A percentile compares a stretch with the other conserved stretches of the same genome.
phyloP scores from a whole-genome alignment of 2,113 vertebrate species.

The Apodemus sylvaticus region DNA sequence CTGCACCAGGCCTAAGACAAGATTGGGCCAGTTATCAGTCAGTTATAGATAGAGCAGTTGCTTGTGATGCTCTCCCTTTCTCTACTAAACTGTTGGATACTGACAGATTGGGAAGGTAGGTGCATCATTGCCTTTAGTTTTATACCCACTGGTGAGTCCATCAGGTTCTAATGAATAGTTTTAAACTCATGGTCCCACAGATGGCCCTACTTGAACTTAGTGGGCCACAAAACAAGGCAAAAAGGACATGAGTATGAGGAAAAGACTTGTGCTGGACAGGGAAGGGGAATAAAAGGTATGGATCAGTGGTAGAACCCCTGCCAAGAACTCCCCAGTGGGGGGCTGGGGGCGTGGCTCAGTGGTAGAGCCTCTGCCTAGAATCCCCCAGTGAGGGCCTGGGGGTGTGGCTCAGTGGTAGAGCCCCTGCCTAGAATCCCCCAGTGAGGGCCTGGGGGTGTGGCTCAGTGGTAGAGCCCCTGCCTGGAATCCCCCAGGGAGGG shows the following conservation, averaged over 20 bases:
- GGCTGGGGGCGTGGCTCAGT: too few relatives aligned
- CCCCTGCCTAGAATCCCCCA: too few relatives aligned
- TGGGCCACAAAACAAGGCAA: background rate
- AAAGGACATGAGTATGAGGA: background rate
- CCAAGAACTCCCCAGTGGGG: too few relatives aligned
- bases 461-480: too few relatives aligned
- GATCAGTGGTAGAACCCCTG: too few relatives aligned
- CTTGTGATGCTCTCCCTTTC: background rate
- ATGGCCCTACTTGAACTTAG: background rate
- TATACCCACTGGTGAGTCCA: background rate
- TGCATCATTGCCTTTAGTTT: background rate
- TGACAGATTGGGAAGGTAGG: background rate
- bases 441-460: too few relatives aligned
- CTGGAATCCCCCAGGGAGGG: too few relatives aligned
- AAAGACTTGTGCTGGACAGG: background rate
- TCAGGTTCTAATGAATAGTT: background rate
- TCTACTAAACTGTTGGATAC: background rate
- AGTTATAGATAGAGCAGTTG: background rate
- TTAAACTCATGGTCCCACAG: background rate
- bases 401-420: too few relatives aligned
- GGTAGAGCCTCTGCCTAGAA: too few relatives aligned
- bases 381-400: too few relatives aligned
- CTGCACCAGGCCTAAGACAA: background rate
- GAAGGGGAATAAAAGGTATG: background rate
- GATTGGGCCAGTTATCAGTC: background rate